These are phyloP conservation scores for Trachurus trachurus DNA, from an alignment of 2,797 vertebrate species.

Conservation along the genomic window DNA sequence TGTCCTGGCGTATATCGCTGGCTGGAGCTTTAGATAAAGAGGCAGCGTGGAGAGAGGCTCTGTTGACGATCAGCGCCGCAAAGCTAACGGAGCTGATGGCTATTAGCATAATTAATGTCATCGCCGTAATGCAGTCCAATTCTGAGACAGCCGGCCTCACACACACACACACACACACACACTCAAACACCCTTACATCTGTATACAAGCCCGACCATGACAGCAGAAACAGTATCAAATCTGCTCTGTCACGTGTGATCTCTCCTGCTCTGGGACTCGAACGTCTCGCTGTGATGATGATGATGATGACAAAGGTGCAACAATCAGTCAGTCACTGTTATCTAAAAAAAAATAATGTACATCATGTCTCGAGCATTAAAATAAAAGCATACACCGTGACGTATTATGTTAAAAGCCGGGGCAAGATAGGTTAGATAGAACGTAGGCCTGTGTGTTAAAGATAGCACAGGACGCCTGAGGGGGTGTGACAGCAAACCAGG, in stretches of 20 bases:
- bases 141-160: slow-evolving; percentile 47
- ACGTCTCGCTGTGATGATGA: slow-evolving; percentile 6
- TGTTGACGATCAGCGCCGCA: slow-evolving; percentile 51
- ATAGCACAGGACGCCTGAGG: slow-evolving; percentile 78
- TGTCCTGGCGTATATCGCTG: slow-evolving; percentile 38
- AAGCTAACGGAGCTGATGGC: slow-evolving; percentile 62
- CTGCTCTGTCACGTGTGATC: slow-evolving; percentile 8
- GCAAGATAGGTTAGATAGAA: slow-evolving; percentile 77
- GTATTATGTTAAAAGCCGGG: slow-evolving; percentile 66
- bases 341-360: slow-evolving; percentile 29
- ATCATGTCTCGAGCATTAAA: slow-evolving; percentile 46
- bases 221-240: slow-evolving; percentile 33
- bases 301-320: neutral
- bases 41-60: slow-evolving; percentile 40
- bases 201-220: slow-evolving; percentile 25
- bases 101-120: slow-evolving; percentile 78
- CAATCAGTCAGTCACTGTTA: slow-evolving; percentile 17
- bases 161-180: slow-evolving; percentile 37
- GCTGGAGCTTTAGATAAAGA: slow-evolving; percentile 65
- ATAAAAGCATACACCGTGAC: slow-evolving; percentile 58
- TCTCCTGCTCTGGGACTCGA: slow-evolving; percentile 6
- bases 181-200: slow-evolving; percentile 6
- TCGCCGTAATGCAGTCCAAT: slow-evolving; percentile 58
- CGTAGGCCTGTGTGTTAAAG: slow-evolving; percentile 80
- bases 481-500: slow-evolving; percentile 77